Conservation (phyloP, 2,797 vertebrate species). For the Rousettus madagascariensis region DNA sequence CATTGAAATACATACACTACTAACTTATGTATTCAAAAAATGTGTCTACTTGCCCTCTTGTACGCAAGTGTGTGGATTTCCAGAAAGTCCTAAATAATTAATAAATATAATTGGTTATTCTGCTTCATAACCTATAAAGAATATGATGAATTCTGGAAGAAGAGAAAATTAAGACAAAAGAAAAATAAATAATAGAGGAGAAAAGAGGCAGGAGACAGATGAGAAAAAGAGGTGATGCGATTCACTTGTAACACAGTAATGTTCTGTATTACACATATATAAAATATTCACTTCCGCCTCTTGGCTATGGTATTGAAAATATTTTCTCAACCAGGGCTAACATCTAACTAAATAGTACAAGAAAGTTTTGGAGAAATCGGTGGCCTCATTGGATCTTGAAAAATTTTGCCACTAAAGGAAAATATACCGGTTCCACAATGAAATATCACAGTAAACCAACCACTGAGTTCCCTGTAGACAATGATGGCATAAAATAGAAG, state of each 20-base stretch:
- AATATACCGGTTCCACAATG: neutral
- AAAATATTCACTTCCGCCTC: slow-evolving; percentile 1
- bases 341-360: neutral
- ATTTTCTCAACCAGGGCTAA: slow-evolving; percentile 11
- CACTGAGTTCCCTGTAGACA: neutral
- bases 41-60: neutral
- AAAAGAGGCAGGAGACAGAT: neutral
- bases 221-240: neutral
- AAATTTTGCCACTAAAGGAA: neutral
- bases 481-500: neutral
- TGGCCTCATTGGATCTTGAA: neutral
- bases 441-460: neutral
- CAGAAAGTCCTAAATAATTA: neutral
- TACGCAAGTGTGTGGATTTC: neutral
- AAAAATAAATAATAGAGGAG: neutral
- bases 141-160: neutral
- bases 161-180: neutral
- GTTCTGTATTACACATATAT: neutral
- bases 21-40: neutral
- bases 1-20: neutral
- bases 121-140: neutral
- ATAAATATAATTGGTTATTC: neutral
- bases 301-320: neutral
- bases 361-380: neutral
- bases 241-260: neutral